Base-by-base conservation (phyloP, 2,888 invertebrate species). In the Drosophila buzzatii region DNA sequence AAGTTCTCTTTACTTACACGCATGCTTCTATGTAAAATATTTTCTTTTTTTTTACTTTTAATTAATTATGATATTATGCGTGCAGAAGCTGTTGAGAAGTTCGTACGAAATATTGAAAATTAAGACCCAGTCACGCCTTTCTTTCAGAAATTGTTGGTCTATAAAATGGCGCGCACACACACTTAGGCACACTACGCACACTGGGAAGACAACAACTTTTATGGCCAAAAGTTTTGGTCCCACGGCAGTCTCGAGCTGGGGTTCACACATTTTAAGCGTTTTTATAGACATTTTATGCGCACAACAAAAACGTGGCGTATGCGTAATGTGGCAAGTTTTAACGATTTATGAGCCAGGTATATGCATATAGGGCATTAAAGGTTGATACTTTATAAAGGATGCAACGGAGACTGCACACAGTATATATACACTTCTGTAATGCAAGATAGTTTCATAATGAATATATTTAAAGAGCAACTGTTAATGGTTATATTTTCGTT, bases 41-140 rank as follows among this genome's bases (percentile, higher is more conserved):
- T 27, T 9, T 8, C n/a, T 8, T 41, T n/a, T n/a, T 41, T 65
- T 42, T 23, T 5, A 12, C 63, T 69, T 73, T 84, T 84, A 78
- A 86, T 86, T 84, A 86, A 84, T 82, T 87, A 86, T 80, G 78
- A 60, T 84, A 84, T 82, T 81, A 76, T 82, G 78, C 75, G 64
- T 66, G 49, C 33, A 57, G 73, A 82, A 82, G 83, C 79, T 82
- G 47, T 35, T 31, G 18, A 51, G 80, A 82, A 80, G 66, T 84
- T 77, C 60, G 64, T 51, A 75, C 75, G 86, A 84, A 84, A 84
- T 84, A 82, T 84, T 84, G 85, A 86, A 84, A 77, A 84, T 80
- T 80, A 82, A 84, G 80, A 80, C 80, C 61, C 64, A 49, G 55
- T 56, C 76, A 63, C 41, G 58, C 47, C 39, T 57, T 65, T 65